Conservation (phyloP, 2,113 vertebrate species). For the Neodontobutis hainanensis region DNA sequence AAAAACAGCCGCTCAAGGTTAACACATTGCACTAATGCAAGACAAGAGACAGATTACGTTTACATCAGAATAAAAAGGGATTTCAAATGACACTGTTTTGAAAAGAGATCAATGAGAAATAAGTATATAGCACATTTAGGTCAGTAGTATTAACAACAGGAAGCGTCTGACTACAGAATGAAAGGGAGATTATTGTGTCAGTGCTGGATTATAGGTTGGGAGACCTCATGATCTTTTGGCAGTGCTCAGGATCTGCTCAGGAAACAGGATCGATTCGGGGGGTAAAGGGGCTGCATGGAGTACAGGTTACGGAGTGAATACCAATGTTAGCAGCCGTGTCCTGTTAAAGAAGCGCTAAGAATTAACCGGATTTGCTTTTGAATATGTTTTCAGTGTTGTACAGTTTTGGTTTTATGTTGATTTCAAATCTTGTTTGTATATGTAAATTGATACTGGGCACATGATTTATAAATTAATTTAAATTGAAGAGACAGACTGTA, state of each 20-base stretch:
- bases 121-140: not conserved
- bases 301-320: conserved; percentile 52
- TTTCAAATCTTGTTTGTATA: conserved; percentile 36
- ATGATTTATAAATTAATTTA: not conserved
- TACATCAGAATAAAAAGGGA: conserved; percentile 17
- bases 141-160: conserved; percentile 28
- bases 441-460: too few relatives aligned
- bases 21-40: conserved; percentile 28
- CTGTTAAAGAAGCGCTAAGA: too few relatives aligned
- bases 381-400: too few relatives aligned
- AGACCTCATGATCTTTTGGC: conserved; percentile 47
- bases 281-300: conserved; percentile 46
- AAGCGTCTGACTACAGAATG: conserved; percentile 29
- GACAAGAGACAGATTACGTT: conserved; percentile 2
- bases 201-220: conserved; percentile 58
- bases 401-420: conserved; percentile 56
- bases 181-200: conserved; percentile 53
- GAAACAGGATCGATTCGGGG: conserved; percentile 48
- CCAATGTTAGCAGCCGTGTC: conserved; percentile 41
- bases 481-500: too few relatives aligned
- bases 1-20: conserved; percentile 45
- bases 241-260: conserved; percentile 16
- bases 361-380: too few relatives aligned
- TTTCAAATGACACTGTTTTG: conserved; percentile 21
- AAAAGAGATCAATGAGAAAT: conserved; percentile 23